Conservation (phyloP, 2,888 invertebrate species). For the Odontothrips loti region DNA sequence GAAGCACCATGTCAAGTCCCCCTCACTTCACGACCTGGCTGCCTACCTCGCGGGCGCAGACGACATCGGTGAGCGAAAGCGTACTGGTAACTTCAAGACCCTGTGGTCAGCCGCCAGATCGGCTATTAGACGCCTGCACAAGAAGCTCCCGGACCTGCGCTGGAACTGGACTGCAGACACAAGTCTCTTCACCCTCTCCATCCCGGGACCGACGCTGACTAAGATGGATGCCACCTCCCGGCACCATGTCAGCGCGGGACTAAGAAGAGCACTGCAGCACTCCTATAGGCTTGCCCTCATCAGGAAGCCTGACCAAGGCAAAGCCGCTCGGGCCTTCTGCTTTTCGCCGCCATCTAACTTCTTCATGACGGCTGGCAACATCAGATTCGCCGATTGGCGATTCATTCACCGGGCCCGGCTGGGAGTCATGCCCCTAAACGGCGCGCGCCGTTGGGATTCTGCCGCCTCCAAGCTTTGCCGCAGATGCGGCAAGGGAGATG, state of each 20-base stretch:
- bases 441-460: background rate
- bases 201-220: background rate
- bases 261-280: background rate
- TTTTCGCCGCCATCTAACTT: background rate
- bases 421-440: background rate
- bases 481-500: background rate
- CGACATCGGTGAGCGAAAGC: background rate
- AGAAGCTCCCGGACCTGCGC: background rate
- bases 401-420: background rate
- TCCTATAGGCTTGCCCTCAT: background rate
- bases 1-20: background rate
- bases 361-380: background rate
- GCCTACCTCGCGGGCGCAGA: background rate
- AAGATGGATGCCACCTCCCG: background rate
- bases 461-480: background rate
- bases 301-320: background rate
- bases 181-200: background rate
- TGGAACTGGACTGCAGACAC: background rate
- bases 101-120: background rate
- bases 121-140: background rate
- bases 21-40: background rate
- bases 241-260: background rate
- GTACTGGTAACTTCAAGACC: background rate
- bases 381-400: background rate
- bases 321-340: background rate